Base-by-base conservation (phyloP, 2,888 invertebrate species). In the Taphrorychus bicolor region DNA sequence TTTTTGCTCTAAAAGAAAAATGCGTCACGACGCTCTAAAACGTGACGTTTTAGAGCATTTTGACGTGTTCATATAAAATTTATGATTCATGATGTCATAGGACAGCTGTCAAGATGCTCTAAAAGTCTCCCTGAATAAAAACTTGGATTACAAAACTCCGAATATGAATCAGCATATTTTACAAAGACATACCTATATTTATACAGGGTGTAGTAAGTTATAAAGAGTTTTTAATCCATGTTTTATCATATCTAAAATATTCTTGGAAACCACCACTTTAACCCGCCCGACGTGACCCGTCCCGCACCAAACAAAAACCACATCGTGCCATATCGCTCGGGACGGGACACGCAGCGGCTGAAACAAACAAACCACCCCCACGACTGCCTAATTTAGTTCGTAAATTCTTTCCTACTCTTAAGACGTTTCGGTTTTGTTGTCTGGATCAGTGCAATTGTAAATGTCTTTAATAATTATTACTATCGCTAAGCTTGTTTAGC, bases 361-460 rank as follows among this genome's bases (percentile, higher is more conserved):
- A 71, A 67, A 71, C 66, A 71, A 63, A 70, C 40, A 69, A 71
- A 70, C 66, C 73, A 70, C 63, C 45, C 60, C 63, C 63, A 73
- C 66, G 71, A 81, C 82, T 81, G 82, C 78, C 79, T 81, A n/a
- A n/a, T n/a, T 32, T 32, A 80, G 78, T 74, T 78, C 14, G 78
- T 79, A 77, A 79, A 77, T 75, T 74, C 65, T 66, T 16, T 45
- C 75, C 77, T 77, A 74, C 72, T 76, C 77, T 74, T 69, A 60
- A 59, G 61, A 58, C 53, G 57, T 71, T 32, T 72, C 72, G 69
- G 73, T 74, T 67, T 73, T 54, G 54, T 65, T 73, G 74, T 76
- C 79, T 80, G 81, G 81, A 81, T 81, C 82, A 82, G 82, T 82
- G 82, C 82, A 82, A 82, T 32, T 82, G 79, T 81, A 78, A 70